A percentile compares a stretch with the other conserved stretches of the same genome.
These are phyloP conservation scores for Rhopalosiphum maidis DNA, from an alignment of 1,140 invertebrate species.

Conservation along the genomic window DNA sequence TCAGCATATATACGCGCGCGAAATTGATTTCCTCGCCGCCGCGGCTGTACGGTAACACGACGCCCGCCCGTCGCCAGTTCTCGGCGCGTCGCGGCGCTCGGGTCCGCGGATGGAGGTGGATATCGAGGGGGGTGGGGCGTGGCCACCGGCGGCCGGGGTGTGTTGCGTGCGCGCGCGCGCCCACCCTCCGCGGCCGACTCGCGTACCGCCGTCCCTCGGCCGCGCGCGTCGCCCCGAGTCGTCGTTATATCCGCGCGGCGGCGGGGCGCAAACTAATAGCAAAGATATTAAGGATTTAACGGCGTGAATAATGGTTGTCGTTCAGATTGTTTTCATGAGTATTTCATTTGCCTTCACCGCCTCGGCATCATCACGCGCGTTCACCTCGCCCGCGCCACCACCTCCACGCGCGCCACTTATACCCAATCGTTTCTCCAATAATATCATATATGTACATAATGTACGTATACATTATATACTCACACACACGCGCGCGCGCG, in stretches of 20 bases:
- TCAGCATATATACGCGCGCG: background rate
- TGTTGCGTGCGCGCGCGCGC: background rate
- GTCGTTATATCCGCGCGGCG: conserved; percentile 17
- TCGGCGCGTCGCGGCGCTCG: too few relatives aligned
- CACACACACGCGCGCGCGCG: background rate
- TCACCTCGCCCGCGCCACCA: background rate
- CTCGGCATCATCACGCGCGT: background rate
- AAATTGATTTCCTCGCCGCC: conserved; percentile 8
- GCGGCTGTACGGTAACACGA: background rate
- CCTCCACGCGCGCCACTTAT: background rate
- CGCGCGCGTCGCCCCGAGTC: background rate
- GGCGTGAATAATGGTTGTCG: conserved; percentile 57
- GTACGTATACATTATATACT: background rate
- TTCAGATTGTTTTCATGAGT: conserved; percentile 57
- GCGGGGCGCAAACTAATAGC: conserved; percentile 50
- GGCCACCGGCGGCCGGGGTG: background rate
- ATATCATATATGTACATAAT: background rate
- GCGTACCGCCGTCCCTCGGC: too few relatives aligned
- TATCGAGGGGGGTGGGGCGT: background rate
- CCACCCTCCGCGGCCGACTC: too few relatives aligned
- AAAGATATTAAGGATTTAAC: conserved; percentile 53
- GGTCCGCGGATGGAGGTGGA: too few relatives aligned
- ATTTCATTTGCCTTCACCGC: conserved; percentile 50
- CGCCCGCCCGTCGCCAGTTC: background rate
- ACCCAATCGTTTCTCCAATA: conserved; percentile 19